phyloP scores from a whole-genome alignment of 2,113 vertebrate species.

The Cettia cetti region DNA sequence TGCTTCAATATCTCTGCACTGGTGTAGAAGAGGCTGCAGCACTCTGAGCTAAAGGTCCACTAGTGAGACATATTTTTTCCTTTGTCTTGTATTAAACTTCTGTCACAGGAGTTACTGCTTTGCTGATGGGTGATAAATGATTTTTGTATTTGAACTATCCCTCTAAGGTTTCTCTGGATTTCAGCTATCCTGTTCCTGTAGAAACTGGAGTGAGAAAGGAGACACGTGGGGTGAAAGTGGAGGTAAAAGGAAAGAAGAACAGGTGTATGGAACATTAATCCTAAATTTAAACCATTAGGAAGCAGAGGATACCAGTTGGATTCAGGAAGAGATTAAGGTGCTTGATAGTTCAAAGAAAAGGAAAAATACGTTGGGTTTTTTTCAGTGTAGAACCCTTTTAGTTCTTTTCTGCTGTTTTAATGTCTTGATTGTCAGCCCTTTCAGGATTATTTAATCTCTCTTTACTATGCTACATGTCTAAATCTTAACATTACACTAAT shows the following conservation, averaged over 20 bases:
- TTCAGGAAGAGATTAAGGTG: not conserved
- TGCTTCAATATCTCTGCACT: not conserved
- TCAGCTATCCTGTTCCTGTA: not conserved
- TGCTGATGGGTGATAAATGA: not conserved
- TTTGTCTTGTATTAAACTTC: not conserved
- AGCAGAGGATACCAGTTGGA: not conserved
- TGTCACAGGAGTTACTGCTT: not conserved
- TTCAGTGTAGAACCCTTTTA: not conserved
- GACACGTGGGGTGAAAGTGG: not conserved
- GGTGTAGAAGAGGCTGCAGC: not conserved
- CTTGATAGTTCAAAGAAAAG: not conserved
- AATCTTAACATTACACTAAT: not conserved
- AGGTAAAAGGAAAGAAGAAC: not conserved
- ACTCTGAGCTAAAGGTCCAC: not conserved
- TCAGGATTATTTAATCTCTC: not conserved
- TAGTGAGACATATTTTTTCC: not conserved
- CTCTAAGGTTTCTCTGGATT: not conserved
- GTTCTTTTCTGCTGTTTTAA: not conserved
- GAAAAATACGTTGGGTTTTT: accelerated
- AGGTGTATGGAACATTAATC: not conserved
- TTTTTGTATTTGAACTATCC: not conserved
- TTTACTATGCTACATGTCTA: not conserved
- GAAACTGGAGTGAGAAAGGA: not conserved
- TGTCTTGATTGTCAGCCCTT: not conserved
- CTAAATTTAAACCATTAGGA: not conserved